Evolutionary conservation across 2,113 vertebrate genomes (phyloP).

Genomic region (Myotis lucifugus): DNA sequence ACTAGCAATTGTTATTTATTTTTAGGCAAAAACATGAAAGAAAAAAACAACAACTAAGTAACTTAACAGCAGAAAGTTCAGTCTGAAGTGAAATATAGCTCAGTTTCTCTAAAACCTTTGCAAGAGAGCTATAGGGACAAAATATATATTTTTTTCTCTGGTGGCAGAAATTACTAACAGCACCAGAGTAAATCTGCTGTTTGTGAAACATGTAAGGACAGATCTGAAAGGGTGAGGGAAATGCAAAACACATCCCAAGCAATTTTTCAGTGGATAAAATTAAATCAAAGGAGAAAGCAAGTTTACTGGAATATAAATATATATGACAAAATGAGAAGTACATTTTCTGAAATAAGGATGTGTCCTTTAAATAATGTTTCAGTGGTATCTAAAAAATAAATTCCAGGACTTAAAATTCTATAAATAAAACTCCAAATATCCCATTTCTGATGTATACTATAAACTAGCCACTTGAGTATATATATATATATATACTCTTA

Average conservation of each 20-base stretch:
- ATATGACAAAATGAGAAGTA: slow-evolving; percentile 67
- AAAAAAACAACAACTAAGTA: not conserved
- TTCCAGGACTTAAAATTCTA: slow-evolving; percentile 51
- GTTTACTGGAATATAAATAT: slow-evolving; percentile 67
- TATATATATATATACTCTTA: too few relatives aligned
- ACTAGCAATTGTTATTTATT: slow-evolving; percentile 7
- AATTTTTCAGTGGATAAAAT: slow-evolving; percentile 72
- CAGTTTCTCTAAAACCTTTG: slow-evolving; percentile 34
- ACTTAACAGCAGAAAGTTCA: not conserved
- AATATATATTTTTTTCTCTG: not conserved
- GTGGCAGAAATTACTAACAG: slow-evolving; percentile 50
- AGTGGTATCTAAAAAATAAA: slow-evolving; percentile 45
- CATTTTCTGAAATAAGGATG: slow-evolving; percentile 60
- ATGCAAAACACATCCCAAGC: slow-evolving; percentile 50
- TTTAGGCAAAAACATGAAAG: slow-evolving; percentile 9
- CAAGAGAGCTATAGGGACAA: not conserved
- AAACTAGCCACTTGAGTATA: not conserved
- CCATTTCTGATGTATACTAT: slow-evolving; percentile 11
- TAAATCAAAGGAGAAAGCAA: slow-evolving; percentile 70
- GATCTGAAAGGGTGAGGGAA: slow-evolving; percentile 31
- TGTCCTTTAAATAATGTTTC: slow-evolving; percentile 29
- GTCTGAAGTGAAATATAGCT: slow-evolving; percentile 31
- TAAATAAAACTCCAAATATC: slow-evolving; percentile 47
- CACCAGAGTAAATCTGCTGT: slow-evolving; percentile 42
- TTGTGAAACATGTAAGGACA: slow-evolving; percentile 62